phyloP scores from a whole-genome alignment of 1,140 invertebrate species.

The Copidosoma floridanum region DNA sequence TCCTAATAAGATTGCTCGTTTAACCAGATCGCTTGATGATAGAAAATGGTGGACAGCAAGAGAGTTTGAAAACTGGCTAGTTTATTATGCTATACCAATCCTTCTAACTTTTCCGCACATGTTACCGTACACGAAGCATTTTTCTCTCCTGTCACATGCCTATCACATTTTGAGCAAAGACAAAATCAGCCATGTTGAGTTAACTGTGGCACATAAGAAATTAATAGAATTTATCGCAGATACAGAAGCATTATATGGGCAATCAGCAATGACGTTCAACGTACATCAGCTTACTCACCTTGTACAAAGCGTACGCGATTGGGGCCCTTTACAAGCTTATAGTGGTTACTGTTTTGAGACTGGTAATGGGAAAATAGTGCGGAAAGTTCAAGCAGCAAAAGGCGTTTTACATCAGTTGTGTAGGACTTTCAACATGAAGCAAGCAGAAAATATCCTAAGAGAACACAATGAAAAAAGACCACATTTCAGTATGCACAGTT shows the following conservation, averaged over 20 bases:
- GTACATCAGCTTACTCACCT: slow-evolving; percentile 15
- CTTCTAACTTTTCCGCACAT: no score
- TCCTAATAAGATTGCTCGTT: slow-evolving; percentile 21
- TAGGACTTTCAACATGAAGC: background rate
- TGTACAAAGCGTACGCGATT: background rate
- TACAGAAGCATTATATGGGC: slow-evolving; percentile 14
- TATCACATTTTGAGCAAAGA: slow-evolving; percentile 8
- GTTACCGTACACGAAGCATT: no score
- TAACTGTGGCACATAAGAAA: background rate
- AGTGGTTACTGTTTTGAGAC: slow-evolving; percentile 18
- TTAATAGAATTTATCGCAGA: slow-evolving; percentile 20
- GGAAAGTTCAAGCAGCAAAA: background rate
- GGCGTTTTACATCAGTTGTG: no score
- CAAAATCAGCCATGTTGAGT: background rate
- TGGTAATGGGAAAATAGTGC: slow-evolving; percentile 25
- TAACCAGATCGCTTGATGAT: slow-evolving; percentile 5
- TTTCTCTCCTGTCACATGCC: slow-evolving; percentile 11
- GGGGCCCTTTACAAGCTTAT: background rate
- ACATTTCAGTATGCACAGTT: background rate
- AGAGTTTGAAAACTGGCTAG: slow-evolving; percentile 27
- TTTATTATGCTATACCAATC: slow-evolving; percentile 23
- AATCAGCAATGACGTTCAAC: no score
- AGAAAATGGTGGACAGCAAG: slow-evolving; percentile 17
- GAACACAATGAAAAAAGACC: background rate
- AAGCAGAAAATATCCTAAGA: background rate